phyloP scores from a whole-genome alignment of 2,888 invertebrate genomes.

The Sarcophaga subvicina region DNA sequence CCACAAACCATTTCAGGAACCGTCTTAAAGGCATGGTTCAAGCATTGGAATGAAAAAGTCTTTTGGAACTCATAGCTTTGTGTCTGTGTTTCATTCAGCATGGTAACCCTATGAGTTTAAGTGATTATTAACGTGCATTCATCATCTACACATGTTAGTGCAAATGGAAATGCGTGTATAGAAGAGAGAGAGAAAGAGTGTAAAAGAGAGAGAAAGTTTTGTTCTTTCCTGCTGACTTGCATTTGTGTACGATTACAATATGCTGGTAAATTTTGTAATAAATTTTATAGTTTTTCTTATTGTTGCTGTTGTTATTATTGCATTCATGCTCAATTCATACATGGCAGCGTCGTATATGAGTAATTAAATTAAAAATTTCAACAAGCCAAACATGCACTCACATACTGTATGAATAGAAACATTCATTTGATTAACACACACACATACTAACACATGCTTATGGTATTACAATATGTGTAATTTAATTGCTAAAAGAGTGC shows the following conservation, averaged over 20 bases:
- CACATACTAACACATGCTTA: not conserved
- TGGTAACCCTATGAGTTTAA: too few species aligned
- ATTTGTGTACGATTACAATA: slow-evolving; percentile 17
- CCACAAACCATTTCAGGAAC: too few species aligned
- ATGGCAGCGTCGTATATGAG: slow-evolving; percentile 23
- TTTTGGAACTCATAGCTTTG: too few species aligned
- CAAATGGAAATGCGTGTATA: not conserved
- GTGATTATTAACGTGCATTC: too few species aligned
- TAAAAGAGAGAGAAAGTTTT: not conserved
- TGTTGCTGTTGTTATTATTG: not conserved
- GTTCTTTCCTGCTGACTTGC: slow-evolving; percentile 54
- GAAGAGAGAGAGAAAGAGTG: not conserved
- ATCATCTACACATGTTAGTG: not conserved
- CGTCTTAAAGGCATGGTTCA: too few species aligned
- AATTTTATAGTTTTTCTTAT: slow-evolving; percentile 20
- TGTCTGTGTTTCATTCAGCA: too few species aligned
- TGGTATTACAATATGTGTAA: not conserved
- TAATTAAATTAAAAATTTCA: slow-evolving; percentile 59
- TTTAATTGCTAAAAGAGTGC: not conserved
- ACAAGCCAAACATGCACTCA: slow-evolving; percentile 10
- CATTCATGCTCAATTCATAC: not conserved
- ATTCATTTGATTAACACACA: not conserved
- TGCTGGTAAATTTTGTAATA: slow-evolving; percentile 52
- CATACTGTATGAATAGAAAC: not conserved
- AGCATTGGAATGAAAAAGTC: too few species aligned